Base-by-base conservation (phyloP, 92 coral and sea anemone genomes). In the Muricea muricata region DNA sequence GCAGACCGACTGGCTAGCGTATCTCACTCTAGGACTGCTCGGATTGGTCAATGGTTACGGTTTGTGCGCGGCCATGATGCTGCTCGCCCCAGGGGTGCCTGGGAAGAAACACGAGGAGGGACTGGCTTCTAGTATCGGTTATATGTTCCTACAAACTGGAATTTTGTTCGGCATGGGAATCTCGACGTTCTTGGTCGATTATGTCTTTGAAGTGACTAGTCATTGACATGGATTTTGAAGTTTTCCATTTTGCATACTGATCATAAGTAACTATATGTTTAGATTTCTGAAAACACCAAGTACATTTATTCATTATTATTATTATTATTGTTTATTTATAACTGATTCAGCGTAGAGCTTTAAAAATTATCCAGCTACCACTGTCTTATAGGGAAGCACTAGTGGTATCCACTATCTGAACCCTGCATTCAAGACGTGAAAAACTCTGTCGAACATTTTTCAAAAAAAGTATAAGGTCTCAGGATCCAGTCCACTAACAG, bases 41-140 rank as follows among this genome's bases (percentile, higher is more conserved):
- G 94, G 98, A 10, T 75, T 93, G 42, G 88, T 93, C 70, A 91
- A 87, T 75, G 98, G 98, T 20, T 93, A 93, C 65, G 98, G 98
- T 7, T 55, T 93, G 60, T 93, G 98, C 21, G 93, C 94, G 2
- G 98, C 93, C 74, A 91, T 93, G 98, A 91, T 93, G 97, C 91
- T 93, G 29, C 82, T 93, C 32, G 86, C 97, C 37, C 97, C 97
- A 35, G 97, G 97, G 50, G 58, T 66, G 25, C 48, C 15, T 25
- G 93, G 89, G 29, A 93, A 89, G 73, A 87, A 85, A 40, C 88
- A 89, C 37, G 98, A 91, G 79, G 98, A 93, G 63, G 92, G 98
- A 12, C 70, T 89, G 85, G 98, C 98, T 7, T 91, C 98, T 32
- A 90, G 94, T 74, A 91, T 93, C 41, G 98, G 98, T 34, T 93